phyloP scores from a whole-genome alignment of 1,140 invertebrate genomes.

The Cydia strobilella region DNA sequence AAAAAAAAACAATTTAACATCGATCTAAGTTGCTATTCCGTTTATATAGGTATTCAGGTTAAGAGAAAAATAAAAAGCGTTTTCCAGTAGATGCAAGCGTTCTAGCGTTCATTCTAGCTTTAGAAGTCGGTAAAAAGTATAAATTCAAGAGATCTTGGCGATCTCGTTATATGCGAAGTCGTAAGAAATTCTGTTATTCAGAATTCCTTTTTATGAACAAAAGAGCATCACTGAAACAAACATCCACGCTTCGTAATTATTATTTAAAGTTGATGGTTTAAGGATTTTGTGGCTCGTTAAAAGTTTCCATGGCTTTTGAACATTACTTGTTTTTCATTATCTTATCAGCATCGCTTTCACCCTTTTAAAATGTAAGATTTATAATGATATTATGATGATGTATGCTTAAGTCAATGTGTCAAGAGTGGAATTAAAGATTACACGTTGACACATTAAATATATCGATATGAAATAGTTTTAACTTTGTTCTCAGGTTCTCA shows the following conservation, averaged over 20 bases:
- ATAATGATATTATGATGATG: too few relatives aligned
- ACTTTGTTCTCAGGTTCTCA: too few relatives aligned
- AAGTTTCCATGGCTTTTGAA: background rate
- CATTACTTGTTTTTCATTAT: background rate
- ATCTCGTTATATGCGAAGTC: slow-evolving; percentile 18
- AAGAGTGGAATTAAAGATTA: too few relatives aligned
- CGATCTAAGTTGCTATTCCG: background rate
- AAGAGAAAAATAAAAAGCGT: background rate
- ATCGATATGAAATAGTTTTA: too few relatives aligned
- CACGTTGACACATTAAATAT: too few relatives aligned
- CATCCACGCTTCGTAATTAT: background rate
- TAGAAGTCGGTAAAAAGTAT: background rate
- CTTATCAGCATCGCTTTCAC: background rate
- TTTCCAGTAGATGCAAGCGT: background rate
- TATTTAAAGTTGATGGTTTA: background rate
- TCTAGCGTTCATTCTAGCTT: background rate
- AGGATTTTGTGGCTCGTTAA: background rate
- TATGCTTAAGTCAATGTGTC: too few relatives aligned
- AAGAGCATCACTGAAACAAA: slow-evolving; percentile 7
- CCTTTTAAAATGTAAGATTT: background rate
- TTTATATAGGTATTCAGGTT: slow-evolving; percentile 5
- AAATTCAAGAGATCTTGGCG: slow-evolving; percentile 2
- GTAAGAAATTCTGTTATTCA: background rate
- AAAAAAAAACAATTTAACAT: background rate
- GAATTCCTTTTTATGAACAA: background rate